These are phyloP conservation scores for Sparus aurata DNA, from an alignment of 2,797 vertebrate species.

Conservation along the genomic window DNA sequence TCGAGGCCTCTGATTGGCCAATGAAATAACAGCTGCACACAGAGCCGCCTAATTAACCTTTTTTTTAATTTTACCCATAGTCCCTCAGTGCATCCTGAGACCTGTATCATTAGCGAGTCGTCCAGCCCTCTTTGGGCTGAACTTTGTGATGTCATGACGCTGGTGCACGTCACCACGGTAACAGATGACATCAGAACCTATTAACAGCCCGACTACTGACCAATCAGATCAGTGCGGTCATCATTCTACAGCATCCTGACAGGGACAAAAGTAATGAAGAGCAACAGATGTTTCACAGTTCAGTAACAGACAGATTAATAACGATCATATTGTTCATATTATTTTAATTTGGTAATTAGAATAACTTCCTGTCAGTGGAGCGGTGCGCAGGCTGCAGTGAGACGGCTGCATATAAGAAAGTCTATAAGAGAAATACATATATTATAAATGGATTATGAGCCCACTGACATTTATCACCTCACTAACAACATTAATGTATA, in stretches of 20 bases:
- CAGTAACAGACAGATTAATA: too few relatives aligned
- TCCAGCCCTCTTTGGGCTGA: neutral
- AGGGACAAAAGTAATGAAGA: neutral
- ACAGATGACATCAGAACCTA: neutral
- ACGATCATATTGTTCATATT: too few relatives aligned
- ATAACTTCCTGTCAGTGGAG: too few relatives aligned
- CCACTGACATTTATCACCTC: too few relatives aligned
- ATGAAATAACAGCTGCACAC: constrained; percentile 32
- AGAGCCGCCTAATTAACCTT: constrained; percentile 3
- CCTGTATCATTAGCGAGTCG: neutral
- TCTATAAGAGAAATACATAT: too few relatives aligned
- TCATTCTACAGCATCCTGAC: neutral
- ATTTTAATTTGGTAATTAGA: too few relatives aligned
- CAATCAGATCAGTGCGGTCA: neutral
- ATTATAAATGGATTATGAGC: too few relatives aligned
- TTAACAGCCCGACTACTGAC: neutral
- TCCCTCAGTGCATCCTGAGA: constrained; percentile 34
- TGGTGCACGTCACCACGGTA: constrained; percentile 9
- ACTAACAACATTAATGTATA: too few relatives aligned
- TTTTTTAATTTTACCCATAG: constrained; percentile 40
- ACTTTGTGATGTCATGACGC: constrained; percentile 1
- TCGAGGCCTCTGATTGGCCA: constrained; percentile 40
- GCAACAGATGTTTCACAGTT: neutral
- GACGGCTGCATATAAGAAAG: too few relatives aligned
- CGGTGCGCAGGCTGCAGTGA: too few relatives aligned